phyloP scores from a whole-genome alignment of 2,113 vertebrate genomes.

The Paramormyrops kingsleyae region DNA sequence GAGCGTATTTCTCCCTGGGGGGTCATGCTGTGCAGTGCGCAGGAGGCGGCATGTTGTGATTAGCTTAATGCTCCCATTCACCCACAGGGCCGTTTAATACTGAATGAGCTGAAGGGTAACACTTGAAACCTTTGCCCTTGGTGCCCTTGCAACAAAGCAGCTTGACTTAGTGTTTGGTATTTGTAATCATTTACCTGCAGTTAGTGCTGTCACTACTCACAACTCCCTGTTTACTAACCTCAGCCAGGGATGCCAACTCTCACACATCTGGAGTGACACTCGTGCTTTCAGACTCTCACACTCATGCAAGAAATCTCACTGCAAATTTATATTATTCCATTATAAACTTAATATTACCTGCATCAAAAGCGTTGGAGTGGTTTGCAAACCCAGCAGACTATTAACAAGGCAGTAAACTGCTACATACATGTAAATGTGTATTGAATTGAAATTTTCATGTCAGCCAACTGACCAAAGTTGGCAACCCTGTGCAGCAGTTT shows the following conservation, averaged over 20 bases:
- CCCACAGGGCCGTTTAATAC: background rate
- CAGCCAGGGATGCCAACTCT: background rate
- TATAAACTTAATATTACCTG: background rate
- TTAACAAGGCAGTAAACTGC: background rate
- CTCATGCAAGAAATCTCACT: background rate
- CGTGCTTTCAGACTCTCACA: background rate
- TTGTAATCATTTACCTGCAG: background rate
- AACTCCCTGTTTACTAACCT: background rate
- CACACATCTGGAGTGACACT: background rate
- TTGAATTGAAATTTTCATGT: no score
- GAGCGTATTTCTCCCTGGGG: background rate
- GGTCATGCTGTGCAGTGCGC: background rate
- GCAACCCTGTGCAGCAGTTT: background rate
- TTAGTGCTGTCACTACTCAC: background rate
- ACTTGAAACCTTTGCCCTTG: background rate
- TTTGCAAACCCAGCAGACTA: background rate
- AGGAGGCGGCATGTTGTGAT: background rate
- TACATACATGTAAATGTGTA: background rate
- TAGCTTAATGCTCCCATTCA: background rate
- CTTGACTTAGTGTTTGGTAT: background rate
- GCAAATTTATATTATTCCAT: background rate
- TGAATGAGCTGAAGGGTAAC: background rate
- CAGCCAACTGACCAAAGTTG: no score
- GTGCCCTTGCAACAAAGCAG: background rate
- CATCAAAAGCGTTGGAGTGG: background rate